Percentiles rank a stretch among this genome's conserved stretches.
These are phyloP conservation scores for Nyctibius grandis DNA, from an alignment of 2,797 vertebrate genomes.

Conservation along the genomic window DNA sequence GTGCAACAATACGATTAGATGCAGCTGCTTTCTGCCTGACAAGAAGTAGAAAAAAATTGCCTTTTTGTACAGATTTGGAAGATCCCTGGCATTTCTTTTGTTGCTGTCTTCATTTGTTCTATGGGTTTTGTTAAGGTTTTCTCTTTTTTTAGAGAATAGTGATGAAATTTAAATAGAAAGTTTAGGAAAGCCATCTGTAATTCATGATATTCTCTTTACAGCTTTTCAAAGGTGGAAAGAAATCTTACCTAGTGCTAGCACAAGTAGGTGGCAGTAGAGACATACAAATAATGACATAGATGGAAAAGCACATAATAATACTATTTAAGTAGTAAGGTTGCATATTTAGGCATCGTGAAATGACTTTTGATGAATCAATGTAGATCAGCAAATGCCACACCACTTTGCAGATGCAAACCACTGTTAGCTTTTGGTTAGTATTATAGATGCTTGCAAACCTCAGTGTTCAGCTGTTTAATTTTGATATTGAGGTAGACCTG, in stretches of 20 bases:
- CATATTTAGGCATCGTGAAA: not conserved
- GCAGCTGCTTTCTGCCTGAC: not conserved
- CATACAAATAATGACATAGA: not conserved
- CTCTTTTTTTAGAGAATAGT: not conserved
- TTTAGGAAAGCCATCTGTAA: not conserved
- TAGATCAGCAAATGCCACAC: not conserved
- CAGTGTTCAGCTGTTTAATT: not conserved
- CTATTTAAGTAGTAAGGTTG: not conserved
- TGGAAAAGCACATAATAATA: too few species aligned
- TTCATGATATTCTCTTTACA: not conserved
- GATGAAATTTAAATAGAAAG: not conserved
- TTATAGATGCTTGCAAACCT: not conserved
- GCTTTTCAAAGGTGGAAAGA: constrained; percentile 8
- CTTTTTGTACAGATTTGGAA: not conserved
- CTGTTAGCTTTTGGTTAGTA: not conserved
- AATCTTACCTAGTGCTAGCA: not conserved
- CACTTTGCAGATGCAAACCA: not conserved
- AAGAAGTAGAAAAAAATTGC: not conserved
- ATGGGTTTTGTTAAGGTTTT: not conserved
- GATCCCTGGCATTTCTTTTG: not conserved
- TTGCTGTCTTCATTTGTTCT: not conserved
- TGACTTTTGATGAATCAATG: not conserved
- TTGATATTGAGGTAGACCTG: not conserved
- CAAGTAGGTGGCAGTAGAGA: constrained; percentile 45
- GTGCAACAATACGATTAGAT: not conserved